Conservation (phyloP, 2,888 invertebrate genomes). For the Erebia ligea region DNA sequence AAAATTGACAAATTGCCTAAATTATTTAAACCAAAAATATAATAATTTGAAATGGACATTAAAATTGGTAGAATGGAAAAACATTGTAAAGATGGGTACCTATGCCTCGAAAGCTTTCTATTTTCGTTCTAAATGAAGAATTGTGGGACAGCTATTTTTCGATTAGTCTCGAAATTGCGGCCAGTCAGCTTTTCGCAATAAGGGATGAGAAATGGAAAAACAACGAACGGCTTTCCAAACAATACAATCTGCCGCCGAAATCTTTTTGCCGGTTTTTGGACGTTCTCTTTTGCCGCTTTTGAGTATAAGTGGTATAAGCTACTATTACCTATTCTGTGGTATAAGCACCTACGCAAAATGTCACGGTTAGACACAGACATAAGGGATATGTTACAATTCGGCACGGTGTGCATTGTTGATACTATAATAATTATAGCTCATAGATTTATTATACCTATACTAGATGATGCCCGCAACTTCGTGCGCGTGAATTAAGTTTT, state of each 20-base stretch:
- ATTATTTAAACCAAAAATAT: not conserved
- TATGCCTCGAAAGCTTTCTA: not conserved
- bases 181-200: conserved; percentile 33
- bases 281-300: conserved; percentile 3
- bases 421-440: no score
- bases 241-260: conserved; percentile 19
- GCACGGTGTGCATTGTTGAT: no score
- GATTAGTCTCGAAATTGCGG: conserved; percentile 32
- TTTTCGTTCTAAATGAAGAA: conserved; percentile 18
- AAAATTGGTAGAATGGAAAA: not conserved
- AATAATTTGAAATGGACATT: not conserved
- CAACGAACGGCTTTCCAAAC: conserved; percentile 18
- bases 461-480: no score
- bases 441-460: no score
- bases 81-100: not conserved
- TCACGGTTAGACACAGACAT: not conserved
- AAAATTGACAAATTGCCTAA: no score
- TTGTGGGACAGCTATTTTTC: conserved; percentile 26
- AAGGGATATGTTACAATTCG: no score
- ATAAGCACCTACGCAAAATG: not conserved
- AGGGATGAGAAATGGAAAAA: conserved; percentile 28
- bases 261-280: conserved; percentile 6
- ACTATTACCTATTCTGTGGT: no score
- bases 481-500: no score
- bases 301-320: no score